Evolutionary conservation across 2,888 invertebrate genomes (phyloP).

Genomic region (Nezara viridula): DNA sequence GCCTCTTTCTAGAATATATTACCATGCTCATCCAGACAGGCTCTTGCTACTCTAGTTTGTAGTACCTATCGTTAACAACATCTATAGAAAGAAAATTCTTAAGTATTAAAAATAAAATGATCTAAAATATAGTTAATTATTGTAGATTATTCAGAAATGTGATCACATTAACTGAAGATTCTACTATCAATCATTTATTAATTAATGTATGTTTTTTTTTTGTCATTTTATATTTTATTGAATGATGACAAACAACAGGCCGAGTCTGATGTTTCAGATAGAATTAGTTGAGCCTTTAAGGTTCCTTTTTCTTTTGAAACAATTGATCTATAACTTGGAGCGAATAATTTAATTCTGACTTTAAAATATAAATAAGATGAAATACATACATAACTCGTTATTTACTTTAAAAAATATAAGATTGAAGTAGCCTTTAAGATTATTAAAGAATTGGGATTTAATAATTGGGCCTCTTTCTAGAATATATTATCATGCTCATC

Average conservation of each 20-base stretch:
- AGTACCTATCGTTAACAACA: too few relatives aligned
- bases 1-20: too few relatives aligned
- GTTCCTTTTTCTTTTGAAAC: conserved; percentile 11
- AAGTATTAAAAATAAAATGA: background rate
- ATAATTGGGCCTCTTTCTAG: too few relatives aligned
- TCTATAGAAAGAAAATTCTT: too few relatives aligned
- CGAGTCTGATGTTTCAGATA: conserved; percentile 7
- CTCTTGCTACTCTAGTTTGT: too few relatives aligned
- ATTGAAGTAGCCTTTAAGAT: too few relatives aligned
- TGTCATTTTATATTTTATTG: conserved; percentile 11
- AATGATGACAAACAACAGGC: conserved; percentile 43
- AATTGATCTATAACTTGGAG: background rate
- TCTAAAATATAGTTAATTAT: background rate
- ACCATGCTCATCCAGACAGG: too few relatives aligned
- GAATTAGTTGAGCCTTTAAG: background rate
- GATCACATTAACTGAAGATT: background rate
- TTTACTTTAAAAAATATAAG: too few relatives aligned
- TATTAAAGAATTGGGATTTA: too few relatives aligned
- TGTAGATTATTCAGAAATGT: background rate
- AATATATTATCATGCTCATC: too few relatives aligned
- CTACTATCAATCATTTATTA: background rate
- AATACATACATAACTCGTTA: background rate
- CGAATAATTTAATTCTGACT: conserved; percentile 13
- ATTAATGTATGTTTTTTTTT: background rate
- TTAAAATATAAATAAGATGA: background rate